phyloP scores from a whole-genome alignment of 2,888 invertebrate species.

The Lasius platythorax region DNA sequence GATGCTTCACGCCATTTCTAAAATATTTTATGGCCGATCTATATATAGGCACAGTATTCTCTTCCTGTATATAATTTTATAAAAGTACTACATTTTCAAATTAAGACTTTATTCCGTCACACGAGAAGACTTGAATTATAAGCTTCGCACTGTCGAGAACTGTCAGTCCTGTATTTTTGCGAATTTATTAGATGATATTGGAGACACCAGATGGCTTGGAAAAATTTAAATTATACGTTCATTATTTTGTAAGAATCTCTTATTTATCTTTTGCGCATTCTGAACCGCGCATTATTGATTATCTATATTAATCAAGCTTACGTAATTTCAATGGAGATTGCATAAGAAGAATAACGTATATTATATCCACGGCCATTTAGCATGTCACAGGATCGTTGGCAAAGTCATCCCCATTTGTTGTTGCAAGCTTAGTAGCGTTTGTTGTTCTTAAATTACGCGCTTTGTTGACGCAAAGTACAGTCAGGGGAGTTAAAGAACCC shows the following conservation, averaged over 20 bases:
- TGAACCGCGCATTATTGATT: conserved; percentile 13
- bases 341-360: background rate
- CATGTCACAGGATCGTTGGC: background rate
- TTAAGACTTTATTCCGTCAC: background rate
- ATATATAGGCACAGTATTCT: background rate
- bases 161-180: background rate
- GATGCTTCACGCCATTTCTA: background rate
- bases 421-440: conserved; percentile 15
- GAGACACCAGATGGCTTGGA: background rate
- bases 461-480: conserved; percentile 34
- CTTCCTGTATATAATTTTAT: background rate
- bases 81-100: conserved; percentile 12
- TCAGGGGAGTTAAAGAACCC: conserved; percentile 16
- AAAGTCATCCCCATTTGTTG: background rate
- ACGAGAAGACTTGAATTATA: background rate
- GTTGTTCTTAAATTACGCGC: conserved; percentile 36
- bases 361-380: conserved; percentile 9
- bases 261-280: background rate
- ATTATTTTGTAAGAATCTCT: background rate
- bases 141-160: background rate
- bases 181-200: conserved; percentile 6
- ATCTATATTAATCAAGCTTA: background rate
- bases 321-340: background rate
- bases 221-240: conserved; percentile 18
- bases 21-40: background rate